phyloP scores from a whole-genome alignment of 2,797 vertebrate genomes.

The Anomalospiza imberbis region DNA sequence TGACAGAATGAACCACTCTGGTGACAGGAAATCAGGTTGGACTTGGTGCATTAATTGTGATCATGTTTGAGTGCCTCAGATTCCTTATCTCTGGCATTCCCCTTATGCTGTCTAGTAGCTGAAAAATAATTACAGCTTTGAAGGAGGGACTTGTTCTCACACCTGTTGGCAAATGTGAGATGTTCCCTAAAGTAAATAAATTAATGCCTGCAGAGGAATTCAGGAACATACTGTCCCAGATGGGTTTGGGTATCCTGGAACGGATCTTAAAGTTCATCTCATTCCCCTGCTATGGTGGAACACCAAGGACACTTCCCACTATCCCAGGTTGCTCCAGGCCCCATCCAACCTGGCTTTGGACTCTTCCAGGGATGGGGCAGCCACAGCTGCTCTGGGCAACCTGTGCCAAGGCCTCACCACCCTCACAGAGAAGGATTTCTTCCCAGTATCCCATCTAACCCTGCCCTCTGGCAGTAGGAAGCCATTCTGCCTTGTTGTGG shows the following conservation, averaged over 20 bases:
- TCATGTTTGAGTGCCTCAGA: background rate
- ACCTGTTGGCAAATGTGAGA: background rate
- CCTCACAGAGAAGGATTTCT: background rate
- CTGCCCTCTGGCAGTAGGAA: background rate
- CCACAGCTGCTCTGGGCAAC: accelerated
- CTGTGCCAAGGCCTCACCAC: accelerated
- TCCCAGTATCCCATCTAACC: accelerated
- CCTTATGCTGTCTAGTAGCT: background rate
- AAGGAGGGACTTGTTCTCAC: background rate
- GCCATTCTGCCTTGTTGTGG: background rate
- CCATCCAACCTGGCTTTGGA: accelerated
- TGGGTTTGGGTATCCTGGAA: background rate
- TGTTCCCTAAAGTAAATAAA: background rate
- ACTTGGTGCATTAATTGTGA: background rate
- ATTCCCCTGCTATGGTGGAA: background rate
- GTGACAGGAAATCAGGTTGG: background rate
- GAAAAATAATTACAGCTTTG: background rate
- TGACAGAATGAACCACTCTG: background rate
- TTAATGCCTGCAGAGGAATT: background rate
- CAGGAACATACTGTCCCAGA: background rate
- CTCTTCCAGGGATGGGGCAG: background rate
- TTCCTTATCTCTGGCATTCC: background rate
- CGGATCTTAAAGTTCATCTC: background rate
- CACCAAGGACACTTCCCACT: background rate
- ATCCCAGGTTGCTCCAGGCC: background rate